Evolutionary conservation across 1,140 invertebrate species (phyloP).

Genomic region (Atta cephalotes): DNA sequence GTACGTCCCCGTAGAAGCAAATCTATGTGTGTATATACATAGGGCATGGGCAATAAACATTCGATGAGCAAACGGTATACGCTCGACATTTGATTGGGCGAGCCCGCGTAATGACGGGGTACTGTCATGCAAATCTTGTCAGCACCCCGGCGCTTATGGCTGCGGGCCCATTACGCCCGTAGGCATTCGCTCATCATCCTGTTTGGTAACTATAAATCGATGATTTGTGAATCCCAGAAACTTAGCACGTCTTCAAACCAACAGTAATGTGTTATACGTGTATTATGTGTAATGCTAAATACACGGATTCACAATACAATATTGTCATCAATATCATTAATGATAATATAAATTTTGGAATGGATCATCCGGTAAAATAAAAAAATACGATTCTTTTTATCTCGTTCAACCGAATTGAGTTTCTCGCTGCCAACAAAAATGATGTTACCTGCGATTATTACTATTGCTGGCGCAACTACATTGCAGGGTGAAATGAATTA

Average conservation of each 20-base stretch:
- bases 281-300: not conserved
- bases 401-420: not conserved
- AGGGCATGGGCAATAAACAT: slow-evolving; percentile 79
- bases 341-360: not conserved
- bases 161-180: slow-evolving; percentile 75
- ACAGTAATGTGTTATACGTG: not conserved
- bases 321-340: not conserved
- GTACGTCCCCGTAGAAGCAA: slow-evolving; percentile 52
- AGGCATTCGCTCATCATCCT: slow-evolving; percentile 76
- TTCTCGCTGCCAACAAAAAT: not conserved
- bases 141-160: slow-evolving; percentile 76
- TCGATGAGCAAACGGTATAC: slow-evolving; percentile 77
- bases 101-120: slow-evolving; percentile 77
- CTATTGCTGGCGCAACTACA: slow-evolving; percentile 31
- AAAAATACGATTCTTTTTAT: not conserved
- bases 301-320: not conserved
- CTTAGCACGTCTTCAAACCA: slow-evolving; percentile 62
- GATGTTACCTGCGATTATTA: slow-evolving; percentile 48
- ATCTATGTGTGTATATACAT: slow-evolving; percentile 73
- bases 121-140: slow-evolving; percentile 81
- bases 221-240: slow-evolving; percentile 75
- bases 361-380: not conserved
- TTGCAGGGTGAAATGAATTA: slow-evolving; percentile 4
- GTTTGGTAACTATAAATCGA: slow-evolving; percentile 77
- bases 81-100: slow-evolving; percentile 79